Percentiles rank a stretch among this genome's conserved stretches.
Evolutionary conservation across 2,797 vertebrate species (phyloP).

Genomic region (Pelochelys cantorii): DNA sequence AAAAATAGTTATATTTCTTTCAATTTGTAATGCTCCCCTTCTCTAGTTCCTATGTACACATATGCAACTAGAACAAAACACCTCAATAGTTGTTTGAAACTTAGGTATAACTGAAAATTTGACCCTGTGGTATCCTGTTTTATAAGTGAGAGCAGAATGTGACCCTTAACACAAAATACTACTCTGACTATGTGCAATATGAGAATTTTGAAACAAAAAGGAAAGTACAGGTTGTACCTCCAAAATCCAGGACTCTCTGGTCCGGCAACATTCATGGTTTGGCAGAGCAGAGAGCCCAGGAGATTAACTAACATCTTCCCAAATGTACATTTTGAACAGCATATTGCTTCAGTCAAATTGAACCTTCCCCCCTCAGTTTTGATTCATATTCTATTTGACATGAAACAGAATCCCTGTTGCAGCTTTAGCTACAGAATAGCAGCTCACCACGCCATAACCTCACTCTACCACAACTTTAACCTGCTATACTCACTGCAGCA

Average conservation of each 20-base stretch:
- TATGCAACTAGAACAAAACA: not conserved
- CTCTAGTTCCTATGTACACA: not conserved
- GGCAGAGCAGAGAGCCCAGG: too few species aligned
- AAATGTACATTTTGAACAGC: not conserved
- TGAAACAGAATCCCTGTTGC: fast-evolving
- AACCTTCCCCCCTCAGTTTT: not conserved
- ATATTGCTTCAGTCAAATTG: not conserved
- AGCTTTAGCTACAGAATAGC: fast-evolving
- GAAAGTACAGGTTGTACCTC: too few species aligned
- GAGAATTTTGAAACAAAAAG: slow-evolving; percentile 3
- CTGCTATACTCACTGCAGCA: not conserved
- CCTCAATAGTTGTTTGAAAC: not conserved
- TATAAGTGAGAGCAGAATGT: not conserved
- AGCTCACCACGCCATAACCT: fast-evolving
- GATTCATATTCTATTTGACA: not conserved
- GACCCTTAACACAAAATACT: slow-evolving; percentile 3
- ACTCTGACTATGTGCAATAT: not conserved
- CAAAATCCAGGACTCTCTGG: too few species aligned
- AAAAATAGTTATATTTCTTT: not conserved
- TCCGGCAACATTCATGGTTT: too few species aligned
- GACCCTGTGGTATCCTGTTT: not conserved
- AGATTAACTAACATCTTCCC: not conserved
- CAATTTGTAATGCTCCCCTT: not conserved
- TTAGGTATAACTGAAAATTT: not conserved
- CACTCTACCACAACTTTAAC: not conserved